A percentile compares a stretch with the other conserved stretches of the same genome.
These are phyloP conservation scores for Caenorhabditis brenneri DNA, from an alignment of 1,140 invertebrate species.

Conservation along the genomic window DNA sequence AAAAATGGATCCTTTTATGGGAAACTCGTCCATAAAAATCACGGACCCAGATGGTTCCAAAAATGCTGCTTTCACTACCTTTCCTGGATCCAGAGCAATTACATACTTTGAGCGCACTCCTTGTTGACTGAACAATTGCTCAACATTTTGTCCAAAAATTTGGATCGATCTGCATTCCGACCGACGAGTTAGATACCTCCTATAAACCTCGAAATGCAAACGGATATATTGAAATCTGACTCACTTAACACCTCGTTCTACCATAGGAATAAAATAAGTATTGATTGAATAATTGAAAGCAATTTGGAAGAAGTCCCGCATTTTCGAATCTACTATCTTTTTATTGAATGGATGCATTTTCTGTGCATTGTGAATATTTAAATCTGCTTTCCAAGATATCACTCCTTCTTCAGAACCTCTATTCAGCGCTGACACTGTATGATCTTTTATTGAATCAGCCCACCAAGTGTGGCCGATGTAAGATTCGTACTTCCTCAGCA, in stretches of 20 bases:
- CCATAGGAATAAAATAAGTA: constrained; percentile 3
- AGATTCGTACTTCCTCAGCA: not conserved
- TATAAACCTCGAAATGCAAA: not conserved
- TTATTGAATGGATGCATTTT: not conserved
- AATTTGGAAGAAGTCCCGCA: not conserved
- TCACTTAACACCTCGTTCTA: constrained; percentile 23
- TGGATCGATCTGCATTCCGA: constrained; percentile 83
- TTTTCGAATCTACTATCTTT: not conserved
- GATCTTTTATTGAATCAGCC: not conserved
- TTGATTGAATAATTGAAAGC: not conserved
- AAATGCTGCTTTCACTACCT: constrained; percentile 81
- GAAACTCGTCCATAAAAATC: not conserved
- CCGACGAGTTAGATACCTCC: not conserved
- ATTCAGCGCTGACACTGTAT: not conserved
- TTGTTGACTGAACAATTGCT: constrained; percentile 80
- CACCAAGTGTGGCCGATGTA: not conserved
- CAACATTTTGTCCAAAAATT: constrained; percentile 84
- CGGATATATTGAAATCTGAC: constrained; percentile 59
- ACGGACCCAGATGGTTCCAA: constrained; percentile 77
- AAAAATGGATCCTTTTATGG: not conserved
- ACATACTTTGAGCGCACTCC: constrained; percentile 82
- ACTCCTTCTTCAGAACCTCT: constrained; percentile 25
- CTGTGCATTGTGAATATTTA: no score
- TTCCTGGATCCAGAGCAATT: constrained; percentile 85
- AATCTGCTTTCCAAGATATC: not conserved